These are phyloP conservation scores for Sarotherodon lohbergeri DNA, from an alignment of 2,113 vertebrate species.

Conservation along the genomic window DNA sequence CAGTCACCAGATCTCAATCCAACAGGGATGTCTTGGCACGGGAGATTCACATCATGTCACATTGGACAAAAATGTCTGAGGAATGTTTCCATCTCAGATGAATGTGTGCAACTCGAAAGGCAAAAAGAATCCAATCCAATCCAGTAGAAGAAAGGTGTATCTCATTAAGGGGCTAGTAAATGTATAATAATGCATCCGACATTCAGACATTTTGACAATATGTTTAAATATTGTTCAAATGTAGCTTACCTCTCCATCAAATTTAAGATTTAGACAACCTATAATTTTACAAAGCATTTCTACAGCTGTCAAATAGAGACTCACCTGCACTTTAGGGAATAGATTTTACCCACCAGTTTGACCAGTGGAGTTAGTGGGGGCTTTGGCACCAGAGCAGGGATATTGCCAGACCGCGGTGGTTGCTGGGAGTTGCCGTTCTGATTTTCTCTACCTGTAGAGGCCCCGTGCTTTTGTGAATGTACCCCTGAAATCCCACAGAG, in stretches of 20 bases:
- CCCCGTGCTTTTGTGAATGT: conserved; percentile 66
- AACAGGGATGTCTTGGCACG: not conserved
- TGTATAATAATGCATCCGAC: not conserved
- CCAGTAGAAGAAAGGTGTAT: not conserved
- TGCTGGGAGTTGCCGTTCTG: conserved; percentile 70
- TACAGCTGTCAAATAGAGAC: not conserved
- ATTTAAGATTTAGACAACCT: not conserved
- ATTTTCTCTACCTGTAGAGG: conserved; percentile 50
- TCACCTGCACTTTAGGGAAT: conserved; percentile 93
- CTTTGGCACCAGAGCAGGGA: conserved; percentile 85
- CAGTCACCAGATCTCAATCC: not conserved
- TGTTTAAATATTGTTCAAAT: not conserved
- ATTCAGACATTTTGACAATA: not conserved
- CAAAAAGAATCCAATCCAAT: not conserved
- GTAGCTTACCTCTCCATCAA: not conserved
- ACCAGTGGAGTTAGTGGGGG: conserved; percentile 87
- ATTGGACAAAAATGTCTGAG: not conserved
- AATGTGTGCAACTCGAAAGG: not conserved
- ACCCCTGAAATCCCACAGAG: conserved; percentile 65
- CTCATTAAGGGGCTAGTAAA: not conserved
- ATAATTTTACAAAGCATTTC: not conserved
- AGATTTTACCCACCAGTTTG: conserved; percentile 88
- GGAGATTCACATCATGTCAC: not conserved
- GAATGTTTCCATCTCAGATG: not conserved
- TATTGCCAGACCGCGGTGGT: conserved; percentile 76